Percentiles rank a stretch among this genome's conserved stretches.
Conservation (phyloP, 2,888 invertebrate species). For the Amblyteles armatorius region DNA sequence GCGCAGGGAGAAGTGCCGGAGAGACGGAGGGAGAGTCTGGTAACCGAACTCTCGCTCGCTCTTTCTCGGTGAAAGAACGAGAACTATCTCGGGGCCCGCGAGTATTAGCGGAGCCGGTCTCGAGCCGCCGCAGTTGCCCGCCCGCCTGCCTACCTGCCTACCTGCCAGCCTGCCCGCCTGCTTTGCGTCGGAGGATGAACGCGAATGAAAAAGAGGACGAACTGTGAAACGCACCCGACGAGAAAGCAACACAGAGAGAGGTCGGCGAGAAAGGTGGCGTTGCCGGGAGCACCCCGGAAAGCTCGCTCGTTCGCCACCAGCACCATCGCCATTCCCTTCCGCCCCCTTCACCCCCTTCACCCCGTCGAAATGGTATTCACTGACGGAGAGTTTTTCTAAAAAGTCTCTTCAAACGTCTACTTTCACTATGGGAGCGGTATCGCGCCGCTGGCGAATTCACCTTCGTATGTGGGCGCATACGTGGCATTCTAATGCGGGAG, state of each 20-base stretch:
- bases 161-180: not conserved
- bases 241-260: conserved; percentile 36
- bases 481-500: not conserved
- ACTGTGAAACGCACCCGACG: conserved; percentile 51
- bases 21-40: conserved; percentile 1
- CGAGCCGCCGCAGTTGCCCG: conserved; percentile 17
- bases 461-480: conserved; percentile 19
- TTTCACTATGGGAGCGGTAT: conserved; percentile 23
- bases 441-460: conserved; percentile 33
- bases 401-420: conserved; percentile 56
- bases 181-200: conserved; percentile 36
- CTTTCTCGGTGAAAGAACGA: not conserved
- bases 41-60: conserved; percentile 26
- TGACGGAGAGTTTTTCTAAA: conserved; percentile 43
- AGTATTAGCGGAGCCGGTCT: conserved; percentile 22
- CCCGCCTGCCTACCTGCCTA: not conserved
- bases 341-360: not conserved
- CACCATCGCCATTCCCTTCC: conserved; percentile 8
- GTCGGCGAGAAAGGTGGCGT: conserved; percentile 9
- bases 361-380: conserved; percentile 59
- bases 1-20: conserved; percentile 23
- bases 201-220: conserved; percentile 62
- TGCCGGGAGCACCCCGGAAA: conserved; percentile 40
- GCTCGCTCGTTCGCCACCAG: conserved; percentile 36
- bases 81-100: not conserved